Conservation (phyloP, 2,888 invertebrate genomes). For the Drosophila tripunctata region DNA sequence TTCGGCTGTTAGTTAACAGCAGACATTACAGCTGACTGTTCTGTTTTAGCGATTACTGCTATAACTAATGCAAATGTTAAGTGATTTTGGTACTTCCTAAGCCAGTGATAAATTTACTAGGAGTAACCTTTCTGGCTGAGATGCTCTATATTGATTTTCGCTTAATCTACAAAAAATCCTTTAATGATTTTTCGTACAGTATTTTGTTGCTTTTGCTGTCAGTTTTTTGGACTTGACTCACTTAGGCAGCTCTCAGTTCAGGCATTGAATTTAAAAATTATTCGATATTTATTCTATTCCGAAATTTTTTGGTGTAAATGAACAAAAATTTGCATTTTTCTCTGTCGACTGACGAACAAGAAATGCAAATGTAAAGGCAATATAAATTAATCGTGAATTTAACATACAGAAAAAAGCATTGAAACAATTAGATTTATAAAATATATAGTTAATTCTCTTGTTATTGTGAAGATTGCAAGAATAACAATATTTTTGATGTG, state of each 20-base stretch:
- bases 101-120: no score
- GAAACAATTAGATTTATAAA: not conserved
- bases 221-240: constrained; percentile 4
- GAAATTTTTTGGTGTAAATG: constrained; percentile 36
- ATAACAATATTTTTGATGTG: constrained; percentile 52
- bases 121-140: no score
- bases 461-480: not conserved
- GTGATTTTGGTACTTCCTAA: no score
- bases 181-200: no score
- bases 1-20: not conserved
- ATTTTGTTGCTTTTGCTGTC: constrained; percentile 17
- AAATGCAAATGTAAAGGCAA: constrained; percentile 29
- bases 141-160: no score
- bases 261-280: constrained; percentile 38
- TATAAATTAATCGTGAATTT: constrained; percentile 26
- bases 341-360: constrained; percentile 8
- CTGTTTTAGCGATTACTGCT: no score
- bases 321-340: constrained; percentile 31
- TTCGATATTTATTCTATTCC: constrained; percentile 16
- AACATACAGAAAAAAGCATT: not conserved
- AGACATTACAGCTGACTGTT: not conserved
- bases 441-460: no score
- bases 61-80: no score
- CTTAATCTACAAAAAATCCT: no score
- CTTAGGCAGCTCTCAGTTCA: not conserved